These are phyloP conservation scores for Andinoacara biseriatus DNA, from an alignment of 2,113 vertebrate species.

Conservation along the genomic window DNA sequence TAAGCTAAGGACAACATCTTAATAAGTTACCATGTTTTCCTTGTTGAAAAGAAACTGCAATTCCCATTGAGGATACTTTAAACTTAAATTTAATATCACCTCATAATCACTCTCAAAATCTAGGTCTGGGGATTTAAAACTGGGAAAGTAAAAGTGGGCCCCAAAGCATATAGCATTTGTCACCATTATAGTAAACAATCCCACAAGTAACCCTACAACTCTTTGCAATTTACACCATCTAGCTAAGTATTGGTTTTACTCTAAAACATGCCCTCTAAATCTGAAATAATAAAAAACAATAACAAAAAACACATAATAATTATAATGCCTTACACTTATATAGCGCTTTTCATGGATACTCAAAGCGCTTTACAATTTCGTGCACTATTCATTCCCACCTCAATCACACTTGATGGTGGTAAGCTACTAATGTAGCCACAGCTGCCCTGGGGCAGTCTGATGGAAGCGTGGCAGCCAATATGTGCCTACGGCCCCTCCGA, in stretches of 20 bases:
- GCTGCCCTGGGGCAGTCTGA: too few species aligned
- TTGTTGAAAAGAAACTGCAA: not conserved
- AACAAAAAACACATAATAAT: not conserved
- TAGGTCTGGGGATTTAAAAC: not conserved
- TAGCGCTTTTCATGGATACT: too few species aligned
- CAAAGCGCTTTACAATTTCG: too few species aligned
- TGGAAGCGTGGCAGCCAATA: too few species aligned
- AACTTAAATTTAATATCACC: not conserved
- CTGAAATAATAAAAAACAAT: not conserved
- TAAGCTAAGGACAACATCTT: fast-evolving
- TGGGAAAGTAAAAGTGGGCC: fast-evolving
- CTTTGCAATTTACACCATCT: fast-evolving
- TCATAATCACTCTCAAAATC: fast-evolving
- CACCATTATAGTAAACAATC: not conserved
- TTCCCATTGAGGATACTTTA: not conserved
- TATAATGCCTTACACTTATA: too few species aligned
- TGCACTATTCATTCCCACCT: too few species aligned
- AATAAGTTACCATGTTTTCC: not conserved
- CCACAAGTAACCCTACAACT: not conserved
- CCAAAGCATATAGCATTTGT: not conserved
- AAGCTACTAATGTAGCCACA: too few species aligned
- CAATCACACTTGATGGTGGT: too few species aligned
- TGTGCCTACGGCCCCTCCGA: too few species aligned
- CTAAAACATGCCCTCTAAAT: fast-evolving
- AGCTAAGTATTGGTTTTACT: not conserved